Conservation (phyloP, 2,888 invertebrate species). For the Chromoteleia sp. region DNA sequence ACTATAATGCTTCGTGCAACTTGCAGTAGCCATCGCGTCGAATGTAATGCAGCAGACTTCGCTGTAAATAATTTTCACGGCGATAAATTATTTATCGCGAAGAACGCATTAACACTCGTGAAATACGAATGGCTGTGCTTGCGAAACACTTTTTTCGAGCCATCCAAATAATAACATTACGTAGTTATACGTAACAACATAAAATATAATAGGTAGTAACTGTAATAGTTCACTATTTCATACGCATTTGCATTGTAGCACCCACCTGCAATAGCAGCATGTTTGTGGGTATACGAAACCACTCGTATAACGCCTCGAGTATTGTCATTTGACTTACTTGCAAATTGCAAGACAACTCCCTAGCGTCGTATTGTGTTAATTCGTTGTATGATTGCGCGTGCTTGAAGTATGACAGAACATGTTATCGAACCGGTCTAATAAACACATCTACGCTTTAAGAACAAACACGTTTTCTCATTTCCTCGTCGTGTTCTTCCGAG, state of each 20-base stretch:
- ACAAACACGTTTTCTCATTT: slow-evolving; percentile 9
- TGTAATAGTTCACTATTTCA: slow-evolving; percentile 65
- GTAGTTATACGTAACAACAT: slow-evolving; percentile 44
- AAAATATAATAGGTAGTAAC: slow-evolving; percentile 63
- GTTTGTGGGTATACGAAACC: slow-evolving; percentile 71
- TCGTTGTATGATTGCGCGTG: slow-evolving; percentile 66
- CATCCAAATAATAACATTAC: slow-evolving; percentile 29
- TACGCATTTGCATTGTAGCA: slow-evolving; percentile 67
- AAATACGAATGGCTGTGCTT: slow-evolving; percentile 3
- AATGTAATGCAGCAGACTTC: slow-evolving; percentile 7
- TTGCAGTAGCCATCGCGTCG: slow-evolving; percentile 7
- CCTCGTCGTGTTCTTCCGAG: slow-evolving; percentile 28
- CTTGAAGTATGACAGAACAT: slow-evolving; percentile 69
- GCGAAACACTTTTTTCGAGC: slow-evolving; percentile 24
- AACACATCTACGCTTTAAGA: slow-evolving; percentile 58
- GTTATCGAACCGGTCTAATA: slow-evolving; percentile 65
- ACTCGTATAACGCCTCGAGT: slow-evolving; percentile 71
- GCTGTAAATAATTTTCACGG: slow-evolving; percentile 30
- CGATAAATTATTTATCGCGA: slow-evolving; percentile 45
- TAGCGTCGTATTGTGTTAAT: slow-evolving; percentile 69
- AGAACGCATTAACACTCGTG: neutral
- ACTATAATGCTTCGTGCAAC: slow-evolving; percentile 13
- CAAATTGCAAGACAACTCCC: slow-evolving; percentile 71
- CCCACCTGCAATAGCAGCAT: slow-evolving; percentile 70
- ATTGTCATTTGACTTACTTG: slow-evolving; percentile 72